Conservation (phyloP, 2,888 invertebrate species). For the Volucella bombylans region DNA sequence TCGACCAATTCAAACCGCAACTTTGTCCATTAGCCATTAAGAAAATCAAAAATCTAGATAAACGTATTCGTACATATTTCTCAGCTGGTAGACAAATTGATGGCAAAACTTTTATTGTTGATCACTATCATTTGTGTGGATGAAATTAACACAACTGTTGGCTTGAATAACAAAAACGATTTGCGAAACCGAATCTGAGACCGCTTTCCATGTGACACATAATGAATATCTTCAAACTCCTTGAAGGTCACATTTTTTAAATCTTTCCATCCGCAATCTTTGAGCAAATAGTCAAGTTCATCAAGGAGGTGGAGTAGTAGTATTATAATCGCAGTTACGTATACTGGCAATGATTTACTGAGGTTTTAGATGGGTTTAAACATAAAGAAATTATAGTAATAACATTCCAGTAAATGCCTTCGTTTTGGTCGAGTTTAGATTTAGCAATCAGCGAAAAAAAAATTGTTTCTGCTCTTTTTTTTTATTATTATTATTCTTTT, state of each 20-base stretch:
- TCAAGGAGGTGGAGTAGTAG: conserved; percentile 13
- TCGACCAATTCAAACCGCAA: conserved; percentile 55
- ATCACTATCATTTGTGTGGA: conserved; percentile 69
- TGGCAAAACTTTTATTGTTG: conserved; percentile 73
- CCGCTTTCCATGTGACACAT: conserved; percentile 54
- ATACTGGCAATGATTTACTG: conserved; percentile 30
- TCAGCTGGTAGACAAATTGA: conserved; percentile 67
- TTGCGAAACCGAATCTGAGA: conserved; percentile 40
- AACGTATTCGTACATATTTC: conserved; percentile 20
- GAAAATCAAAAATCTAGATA: background rate
- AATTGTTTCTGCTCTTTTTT: too few species aligned
- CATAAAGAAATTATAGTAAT: conserved; percentile 18
- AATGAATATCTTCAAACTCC: conserved; percentile 41
- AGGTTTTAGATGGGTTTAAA: background rate
- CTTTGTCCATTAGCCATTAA: conserved; percentile 62
- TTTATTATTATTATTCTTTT: too few species aligned
- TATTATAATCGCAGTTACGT: background rate
- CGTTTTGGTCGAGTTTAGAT: conserved; percentile 46
- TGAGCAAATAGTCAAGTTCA: conserved; percentile 21
- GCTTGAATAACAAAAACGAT: conserved; percentile 63
- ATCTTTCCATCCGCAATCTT: background rate
- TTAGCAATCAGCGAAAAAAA: conserved; percentile 55
- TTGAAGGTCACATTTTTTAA: conserved; percentile 50
- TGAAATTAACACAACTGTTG: conserved; percentile 62
- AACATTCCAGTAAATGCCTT: conserved; percentile 57